Conservation (phyloP, 2,113 vertebrate genomes). For the Heterocephalus glaber region DNA sequence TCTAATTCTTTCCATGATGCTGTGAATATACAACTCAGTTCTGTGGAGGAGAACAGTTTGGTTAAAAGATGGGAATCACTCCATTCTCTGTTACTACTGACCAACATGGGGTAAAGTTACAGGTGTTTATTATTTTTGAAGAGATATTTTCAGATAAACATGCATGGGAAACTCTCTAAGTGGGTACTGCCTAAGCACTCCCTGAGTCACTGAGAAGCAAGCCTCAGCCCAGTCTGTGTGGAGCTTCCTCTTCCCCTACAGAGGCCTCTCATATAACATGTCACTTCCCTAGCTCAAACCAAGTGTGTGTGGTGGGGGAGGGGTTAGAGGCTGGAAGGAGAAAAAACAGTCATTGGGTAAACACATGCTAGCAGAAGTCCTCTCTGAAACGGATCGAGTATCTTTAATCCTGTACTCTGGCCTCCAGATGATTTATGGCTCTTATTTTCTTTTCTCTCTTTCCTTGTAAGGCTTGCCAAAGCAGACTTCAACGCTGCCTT, state of each 20-base stretch:
- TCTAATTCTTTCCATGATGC: slow-evolving; percentile 22
- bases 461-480: slow-evolving; percentile 81
- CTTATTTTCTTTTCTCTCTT: slow-evolving; percentile 81
- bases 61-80: slow-evolving; percentile 41
- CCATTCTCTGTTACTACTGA: slow-evolving; percentile 68
- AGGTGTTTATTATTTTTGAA: slow-evolving; percentile 84
- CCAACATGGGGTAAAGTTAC: slow-evolving; percentile 77
- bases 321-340: background rate
- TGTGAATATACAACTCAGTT: slow-evolving; percentile 59
- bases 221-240: background rate
- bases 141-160: slow-evolving; percentile 80
- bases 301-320: background rate
- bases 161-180: slow-evolving; percentile 76
- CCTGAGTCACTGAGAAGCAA: background rate
- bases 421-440: slow-evolving; percentile 76
- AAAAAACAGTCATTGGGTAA: slow-evolving; percentile 58
- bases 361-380: slow-evolving; percentile 53
- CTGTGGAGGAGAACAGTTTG: slow-evolving; percentile 58
- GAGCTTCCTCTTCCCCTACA: background rate
- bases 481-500: slow-evolving; percentile 77
- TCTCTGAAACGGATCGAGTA: slow-evolving; percentile 73
- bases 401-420: slow-evolving; percentile 78
- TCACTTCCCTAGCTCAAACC: background rate
- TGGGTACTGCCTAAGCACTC: slow-evolving; percentile 69
- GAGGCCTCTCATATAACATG: slow-evolving; percentile 48